Evolutionary conservation across 2,797 vertebrate species (phyloP), one percentile per base, ranked within the genome.

Genomic region (Zalophus californianus): DNA sequence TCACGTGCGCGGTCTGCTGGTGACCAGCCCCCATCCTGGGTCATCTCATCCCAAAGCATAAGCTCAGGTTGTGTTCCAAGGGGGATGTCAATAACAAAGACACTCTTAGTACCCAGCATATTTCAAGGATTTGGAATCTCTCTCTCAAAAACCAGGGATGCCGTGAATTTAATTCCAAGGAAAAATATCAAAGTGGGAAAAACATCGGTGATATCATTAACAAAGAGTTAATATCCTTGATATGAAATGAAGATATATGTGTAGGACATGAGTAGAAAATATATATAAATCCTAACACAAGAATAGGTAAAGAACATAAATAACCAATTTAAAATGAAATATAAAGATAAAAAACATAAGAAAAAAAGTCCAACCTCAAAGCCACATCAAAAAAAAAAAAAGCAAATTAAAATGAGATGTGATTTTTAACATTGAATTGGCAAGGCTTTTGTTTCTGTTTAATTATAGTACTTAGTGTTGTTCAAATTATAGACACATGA

Each of bases 361-460:
- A 48, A 62, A 88, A 86, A 68, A 89, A 29, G 41, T 60, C 1
- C 6, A 91, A 4, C 16, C 2, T 32, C 27, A 77, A 96, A 93
- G 70, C 21, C 64, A 70, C 15, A 73, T 38, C 29, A 54, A 90
- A 68, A 78, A 62, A 58, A 58, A 9, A 44, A 54, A 64, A 56
- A 13, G 58, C 54, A 88, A 88, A 92, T 38, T 66, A 83, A 78
- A 78, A 70, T 11, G 96, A 92, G 41, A 66, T 32, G 48, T 38
- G 64, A 82, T 70, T 96, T 85, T 92, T 92, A 62, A 62, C 25
- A 73, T 27, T 52, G 38, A 92, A 68, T 16, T 87, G 64, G 75
- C 66, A 89, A 92, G n/a, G 20, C 1, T 86, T 93, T 78, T 78
- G 7, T 5, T 95, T 93, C 50, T 66, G 13, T 84, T 56, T 44